A percentile compares a stretch with the other conserved stretches of the same genome.
Evolutionary conservation across 2,797 vertebrate species (phyloP).

Genomic region (Galago senegalensis): DNA sequence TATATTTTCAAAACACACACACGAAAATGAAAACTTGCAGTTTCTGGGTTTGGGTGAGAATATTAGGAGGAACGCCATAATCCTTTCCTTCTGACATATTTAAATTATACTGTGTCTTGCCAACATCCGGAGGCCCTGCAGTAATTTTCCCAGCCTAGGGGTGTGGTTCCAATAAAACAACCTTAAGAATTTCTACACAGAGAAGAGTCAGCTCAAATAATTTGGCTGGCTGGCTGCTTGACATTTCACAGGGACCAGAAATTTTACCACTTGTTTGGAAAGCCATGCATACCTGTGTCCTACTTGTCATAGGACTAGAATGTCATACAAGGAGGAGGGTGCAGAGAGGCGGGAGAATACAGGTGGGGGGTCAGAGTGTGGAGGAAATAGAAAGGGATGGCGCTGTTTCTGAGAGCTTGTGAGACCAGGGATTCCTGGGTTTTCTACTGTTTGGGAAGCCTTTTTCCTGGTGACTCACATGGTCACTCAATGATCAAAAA

Average conservation of each 20-base stretch:
- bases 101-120: not conserved
- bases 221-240: not conserved
- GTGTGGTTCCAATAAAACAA: not conserved
- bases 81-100: not conserved
- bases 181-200: not conserved
- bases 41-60: not conserved
- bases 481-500: not conserved
- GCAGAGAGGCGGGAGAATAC: not conserved
- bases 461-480: not conserved
- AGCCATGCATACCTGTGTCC: not conserved
- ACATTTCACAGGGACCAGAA: not conserved
- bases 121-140: not conserved
- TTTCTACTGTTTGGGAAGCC: not conserved
- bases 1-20: no score
- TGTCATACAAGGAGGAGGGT: not conserved
- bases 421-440: not conserved
- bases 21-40: not conserved
- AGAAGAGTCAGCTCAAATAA: not conserved
- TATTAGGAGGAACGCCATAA: slow-evolving; percentile 4
- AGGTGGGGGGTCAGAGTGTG: not conserved
- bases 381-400: not conserved
- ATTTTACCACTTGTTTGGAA: not conserved
- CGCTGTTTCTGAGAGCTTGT: not conserved
- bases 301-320: not conserved
- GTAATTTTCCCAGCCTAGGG: not conserved